Percentiles rank a stretch among this genome's conserved stretches.
Conservation (phyloP, 64 coral and sea anemone species). For the Trachythela sp. region DNA sequence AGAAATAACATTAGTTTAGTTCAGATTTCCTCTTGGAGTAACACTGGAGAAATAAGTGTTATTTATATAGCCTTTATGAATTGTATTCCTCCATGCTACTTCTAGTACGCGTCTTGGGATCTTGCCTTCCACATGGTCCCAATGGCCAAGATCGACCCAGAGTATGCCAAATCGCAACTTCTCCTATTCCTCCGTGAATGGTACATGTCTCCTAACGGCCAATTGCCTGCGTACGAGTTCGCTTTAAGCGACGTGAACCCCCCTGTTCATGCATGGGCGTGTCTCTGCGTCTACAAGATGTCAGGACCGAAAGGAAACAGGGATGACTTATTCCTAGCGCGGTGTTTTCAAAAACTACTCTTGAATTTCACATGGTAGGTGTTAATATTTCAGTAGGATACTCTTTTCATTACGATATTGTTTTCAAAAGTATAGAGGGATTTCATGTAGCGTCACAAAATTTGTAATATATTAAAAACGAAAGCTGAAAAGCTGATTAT, state of each 20-base stretch:
- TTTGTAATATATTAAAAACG: too few species aligned
- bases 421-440: too few species aligned
- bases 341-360: slow-evolving; percentile 76
- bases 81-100: neutral
- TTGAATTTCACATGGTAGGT: slow-evolving; percentile 84
- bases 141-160: slow-evolving; percentile 65
- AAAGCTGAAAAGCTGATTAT: too few species aligned
- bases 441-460: too few species aligned
- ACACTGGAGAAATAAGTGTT: too few species aligned
- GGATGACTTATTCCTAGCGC: slow-evolving; percentile 62
- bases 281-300: slow-evolving; percentile 58
- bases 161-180: slow-evolving; percentile 78
- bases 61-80: too few species aligned
- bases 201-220: slow-evolving; percentile 81
- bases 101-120: slow-evolving; percentile 80
- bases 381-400: neutral
- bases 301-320: slow-evolving; percentile 59
- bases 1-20: too few species aligned
- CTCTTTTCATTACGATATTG: too few species aligned
- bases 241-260: slow-evolving; percentile 89
- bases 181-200: slow-evolving; percentile 73
- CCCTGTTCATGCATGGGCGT: slow-evolving; percentile 69
- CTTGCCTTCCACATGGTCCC: slow-evolving; percentile 77
- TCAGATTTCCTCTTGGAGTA: too few species aligned
- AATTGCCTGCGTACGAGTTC: slow-evolving; percentile 91